Percentiles rank a stretch among this genome's conserved stretches.
Conservation (phyloP, 2,797 vertebrate species). For the Gymnoscopelus microlampas region DNA sequence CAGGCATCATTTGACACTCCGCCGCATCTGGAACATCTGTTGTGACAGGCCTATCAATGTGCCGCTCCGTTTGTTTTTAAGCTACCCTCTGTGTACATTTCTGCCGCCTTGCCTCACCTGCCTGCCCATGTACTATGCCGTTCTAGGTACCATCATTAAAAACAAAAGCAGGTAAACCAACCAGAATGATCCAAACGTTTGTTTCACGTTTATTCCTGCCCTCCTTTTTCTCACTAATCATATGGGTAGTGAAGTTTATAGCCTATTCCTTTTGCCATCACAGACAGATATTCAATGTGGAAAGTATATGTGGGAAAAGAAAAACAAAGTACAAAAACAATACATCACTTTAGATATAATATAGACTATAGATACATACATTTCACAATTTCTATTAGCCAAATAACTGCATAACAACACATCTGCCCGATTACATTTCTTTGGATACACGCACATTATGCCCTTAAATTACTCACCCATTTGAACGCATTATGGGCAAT, state of each 20-base stretch:
- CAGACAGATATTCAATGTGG: slow-evolving; percentile 62
- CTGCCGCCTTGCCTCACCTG: slow-evolving; percentile 30
- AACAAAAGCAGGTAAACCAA: slow-evolving; percentile 60
- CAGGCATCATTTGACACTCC: slow-evolving; percentile 72
- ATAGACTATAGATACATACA: no score
- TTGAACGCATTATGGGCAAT: slow-evolving; percentile 50
- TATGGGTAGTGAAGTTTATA: slow-evolving; percentile 46
- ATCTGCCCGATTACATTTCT: no score
- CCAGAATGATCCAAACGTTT: slow-evolving; percentile 30
- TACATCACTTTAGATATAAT: no score
- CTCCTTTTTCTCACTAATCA: slow-evolving; percentile 18
- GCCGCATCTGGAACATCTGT: slow-evolving; percentile 78
- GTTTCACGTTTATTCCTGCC: slow-evolving; percentile 44
- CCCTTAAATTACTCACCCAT: background rate
- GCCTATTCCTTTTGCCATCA: slow-evolving; percentile 31
- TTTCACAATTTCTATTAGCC: no score
- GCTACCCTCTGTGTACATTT: slow-evolving; percentile 50
- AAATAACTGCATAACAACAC: no score
- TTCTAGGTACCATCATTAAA: slow-evolving; percentile 59
- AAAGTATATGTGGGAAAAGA: slow-evolving; percentile 43
- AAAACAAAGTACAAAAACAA: no score
- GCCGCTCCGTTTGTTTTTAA: slow-evolving; percentile 27
- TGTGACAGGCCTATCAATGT: slow-evolving; percentile 64
- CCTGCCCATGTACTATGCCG: slow-evolving; percentile 3
- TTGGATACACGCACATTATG: background rate